phyloP scores from a whole-genome alignment of 2,888 invertebrate genomes.

The Sceliomorpha sp. region DNA sequence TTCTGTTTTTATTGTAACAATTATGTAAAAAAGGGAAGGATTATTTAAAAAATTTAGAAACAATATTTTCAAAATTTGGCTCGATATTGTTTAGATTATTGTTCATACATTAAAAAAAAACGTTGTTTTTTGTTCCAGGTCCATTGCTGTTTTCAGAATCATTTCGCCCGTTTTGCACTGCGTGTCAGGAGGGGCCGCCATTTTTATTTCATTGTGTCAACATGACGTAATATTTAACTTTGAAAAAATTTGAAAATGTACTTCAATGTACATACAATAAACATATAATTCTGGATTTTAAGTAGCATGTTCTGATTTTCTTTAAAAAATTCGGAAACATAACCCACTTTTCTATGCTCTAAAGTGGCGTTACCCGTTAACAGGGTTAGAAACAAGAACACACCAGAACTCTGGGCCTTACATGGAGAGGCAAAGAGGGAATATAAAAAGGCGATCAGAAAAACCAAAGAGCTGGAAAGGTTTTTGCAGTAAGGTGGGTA shows the following conservation, averaged over 20 bases:
- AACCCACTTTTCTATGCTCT: slow-evolving; percentile 13
- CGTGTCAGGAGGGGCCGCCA: slow-evolving; percentile 11
- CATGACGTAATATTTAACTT: too few relatives aligned
- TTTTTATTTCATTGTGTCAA: slow-evolving; percentile 16
- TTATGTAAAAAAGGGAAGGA: too few relatives aligned
- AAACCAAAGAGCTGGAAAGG: too few relatives aligned
- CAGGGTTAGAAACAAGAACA: too few relatives aligned
- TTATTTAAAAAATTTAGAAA: slow-evolving; percentile 20
- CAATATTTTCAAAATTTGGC: slow-evolving; percentile 26
- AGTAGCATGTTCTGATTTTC: too few relatives aligned
- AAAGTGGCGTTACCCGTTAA: slow-evolving; percentile 15
- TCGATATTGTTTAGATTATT: slow-evolving; percentile 16
- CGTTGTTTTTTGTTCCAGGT: slow-evolving; percentile 26
- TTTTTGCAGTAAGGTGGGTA: too few relatives aligned
- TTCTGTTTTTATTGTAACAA: too few relatives aligned
- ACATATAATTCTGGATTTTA: slow-evolving; percentile 7
- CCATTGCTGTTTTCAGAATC: slow-evolving; percentile 14
- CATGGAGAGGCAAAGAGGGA: too few relatives aligned
- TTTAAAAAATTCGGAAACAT: too few relatives aligned
- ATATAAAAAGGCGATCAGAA: too few relatives aligned
- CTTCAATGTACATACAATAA: slow-evolving; percentile 15
- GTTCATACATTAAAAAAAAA: slow-evolving; percentile 17
- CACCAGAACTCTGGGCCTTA: too few relatives aligned
- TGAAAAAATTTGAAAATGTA: too few relatives aligned
- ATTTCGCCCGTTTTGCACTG: slow-evolving; percentile 20